Evolutionary conservation across 2,797 vertebrate species (phyloP), one percentile per base, ranked within the genome.

Genomic region (Lateolabrax maculatus): DNA sequence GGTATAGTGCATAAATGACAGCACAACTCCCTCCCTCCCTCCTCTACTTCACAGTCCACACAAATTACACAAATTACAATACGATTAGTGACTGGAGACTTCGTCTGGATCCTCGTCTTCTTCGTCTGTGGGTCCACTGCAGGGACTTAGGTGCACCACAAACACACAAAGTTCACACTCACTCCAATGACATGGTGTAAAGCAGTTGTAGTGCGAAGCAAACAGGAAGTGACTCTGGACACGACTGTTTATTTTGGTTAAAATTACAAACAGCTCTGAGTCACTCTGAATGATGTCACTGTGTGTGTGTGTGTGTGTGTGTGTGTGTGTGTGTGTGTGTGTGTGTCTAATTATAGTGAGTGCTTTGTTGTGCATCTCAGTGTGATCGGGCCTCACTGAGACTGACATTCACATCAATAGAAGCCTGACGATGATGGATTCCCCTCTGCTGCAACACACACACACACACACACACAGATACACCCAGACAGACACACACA

Each of bases 391-490:
- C 92, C 89, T 92, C 87, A 83, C 89, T 62, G 90, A 84, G 80
- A 91, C 87, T 94, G 94, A 95, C 92, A 61, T 89, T 91, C 91
- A 77, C 93, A 93, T 96, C 95, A 93, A 95, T 95, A 94, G 92
- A 81, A 90, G 91, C 83, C 90, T 94, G 93, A 95, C 87, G 87
- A 93, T 94, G 95, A 95, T 95, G 91, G 93, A 94, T 96, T 89
- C 83, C 87, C 81, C 64, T 86, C 63, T 48, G 25, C 85, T 71
- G 87, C 85, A 60, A 85, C 23, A 84, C 80, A 74, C 61, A 79
- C 12, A 56, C 80, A 58, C 66, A 61, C 66, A 79, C 48, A 46
- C 65, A 75, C 55, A 58, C 77, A 71, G 60, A 48, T 60, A 41
- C 53, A 34, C 63, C 66, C 61, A 64, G 64, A 34, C 60, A 79